phyloP scores from a whole-genome alignment of 1,140 invertebrate genomes.

The Drosophila rufa region DNA sequence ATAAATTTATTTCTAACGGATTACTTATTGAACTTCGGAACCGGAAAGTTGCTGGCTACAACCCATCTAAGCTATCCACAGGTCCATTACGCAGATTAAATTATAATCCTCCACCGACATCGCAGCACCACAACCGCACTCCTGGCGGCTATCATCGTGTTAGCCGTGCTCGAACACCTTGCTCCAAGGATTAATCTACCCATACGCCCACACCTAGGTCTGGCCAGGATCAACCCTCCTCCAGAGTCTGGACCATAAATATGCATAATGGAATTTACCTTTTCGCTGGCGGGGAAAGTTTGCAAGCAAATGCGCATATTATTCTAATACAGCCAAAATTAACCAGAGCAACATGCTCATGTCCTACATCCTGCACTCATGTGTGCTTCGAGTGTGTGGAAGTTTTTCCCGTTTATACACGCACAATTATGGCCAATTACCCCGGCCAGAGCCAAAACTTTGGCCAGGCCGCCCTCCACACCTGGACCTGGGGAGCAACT shows the following conservation, averaged over 20 bases:
- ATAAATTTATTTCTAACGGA: conserved; percentile 13
- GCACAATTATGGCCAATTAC: conserved; percentile 70
- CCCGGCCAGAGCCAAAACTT: conserved; percentile 41
- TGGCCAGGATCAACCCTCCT: conserved; percentile 33
- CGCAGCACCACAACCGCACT: conserved; percentile 14
- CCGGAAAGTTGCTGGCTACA: conserved; percentile 7
- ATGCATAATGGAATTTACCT: conserved; percentile 76
- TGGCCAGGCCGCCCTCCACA: conserved; percentile 41
- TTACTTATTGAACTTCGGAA: conserved; percentile 13
- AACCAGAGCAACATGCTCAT: conserved; percentile 50
- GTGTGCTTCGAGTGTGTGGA: conserved; percentile 24
- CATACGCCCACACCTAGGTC: conserved; percentile 22
- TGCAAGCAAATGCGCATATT: conserved; percentile 80
- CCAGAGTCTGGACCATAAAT: conserved; percentile 62
- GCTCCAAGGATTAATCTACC: conserved; percentile 36
- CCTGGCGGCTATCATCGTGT: conserved; percentile 29
- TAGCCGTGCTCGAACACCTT: conserved; percentile 49
- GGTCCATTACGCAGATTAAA: conserved; percentile 47
- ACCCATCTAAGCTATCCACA: conserved; percentile 17
- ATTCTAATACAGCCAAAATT: conserved; percentile 78
- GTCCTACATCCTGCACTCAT: conserved; percentile 14
- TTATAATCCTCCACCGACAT: conserved; percentile 34
- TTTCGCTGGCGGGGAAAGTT: conserved; percentile 74
- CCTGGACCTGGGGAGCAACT: conserved; percentile 41
- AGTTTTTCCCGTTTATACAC: conserved; percentile 66